These are phyloP conservation scores for Leucophenga maculata DNA, from an alignment of 2,888 invertebrate genomes.

Conservation along the genomic window DNA sequence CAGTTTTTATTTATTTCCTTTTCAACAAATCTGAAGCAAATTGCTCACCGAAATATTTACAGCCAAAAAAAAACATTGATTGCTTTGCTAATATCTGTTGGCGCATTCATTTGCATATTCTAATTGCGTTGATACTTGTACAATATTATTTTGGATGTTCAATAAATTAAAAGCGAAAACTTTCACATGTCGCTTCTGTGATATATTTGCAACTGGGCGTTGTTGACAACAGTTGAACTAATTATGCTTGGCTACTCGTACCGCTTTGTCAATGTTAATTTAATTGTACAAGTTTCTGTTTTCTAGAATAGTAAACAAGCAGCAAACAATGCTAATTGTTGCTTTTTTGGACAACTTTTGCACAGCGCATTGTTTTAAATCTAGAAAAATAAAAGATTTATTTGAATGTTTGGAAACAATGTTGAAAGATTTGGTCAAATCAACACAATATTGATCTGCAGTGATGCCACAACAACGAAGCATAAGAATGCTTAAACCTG, in stretches of 20 bases:
- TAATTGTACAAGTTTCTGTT: not conserved
- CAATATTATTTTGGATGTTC: not conserved
- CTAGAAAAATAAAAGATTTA: too few species aligned
- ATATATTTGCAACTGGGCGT: not conserved
- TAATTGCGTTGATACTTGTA: not conserved
- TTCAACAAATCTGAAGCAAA: not conserved
- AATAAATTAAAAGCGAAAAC: not conserved
- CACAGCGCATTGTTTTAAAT: too few species aligned
- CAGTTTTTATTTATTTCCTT: too few species aligned
- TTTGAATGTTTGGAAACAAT: too few species aligned
- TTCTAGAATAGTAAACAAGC: not conserved
- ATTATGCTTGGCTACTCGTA: not conserved
- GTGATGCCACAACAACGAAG: too few species aligned
- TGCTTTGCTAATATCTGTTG: not conserved
- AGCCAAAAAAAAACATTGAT: not conserved
- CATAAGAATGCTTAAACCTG: too few species aligned
- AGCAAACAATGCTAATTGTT: not conserved
- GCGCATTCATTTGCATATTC: constrained; percentile 8
- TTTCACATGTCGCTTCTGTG: not conserved
- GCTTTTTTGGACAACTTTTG: too few species aligned
- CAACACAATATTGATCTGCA: too few species aligned
- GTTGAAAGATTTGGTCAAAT: too few species aligned
- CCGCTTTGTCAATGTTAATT: not conserved
- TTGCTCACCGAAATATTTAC: not conserved
- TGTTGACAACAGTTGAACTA: not conserved